phyloP scores from a whole-genome alignment of 2,888 invertebrate species.

The Melanotus villosus region DNA sequence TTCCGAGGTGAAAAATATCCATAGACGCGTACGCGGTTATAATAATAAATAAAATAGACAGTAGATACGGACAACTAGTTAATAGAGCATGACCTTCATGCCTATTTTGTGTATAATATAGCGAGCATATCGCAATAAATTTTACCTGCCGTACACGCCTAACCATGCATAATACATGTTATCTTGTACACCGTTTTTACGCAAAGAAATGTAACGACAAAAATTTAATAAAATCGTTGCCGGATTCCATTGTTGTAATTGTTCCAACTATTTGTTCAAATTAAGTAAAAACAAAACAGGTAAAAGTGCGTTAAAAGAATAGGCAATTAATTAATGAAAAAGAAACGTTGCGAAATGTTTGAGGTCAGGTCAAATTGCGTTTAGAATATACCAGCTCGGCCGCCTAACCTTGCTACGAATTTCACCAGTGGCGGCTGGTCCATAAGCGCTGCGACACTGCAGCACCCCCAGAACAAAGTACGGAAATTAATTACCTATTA shows the following conservation, averaged over 20 bases:
- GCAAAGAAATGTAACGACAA: background rate
- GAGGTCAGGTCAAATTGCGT: conserved; percentile 24
- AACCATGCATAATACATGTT: conserved; percentile 15
- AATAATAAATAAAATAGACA: conserved; percentile 26
- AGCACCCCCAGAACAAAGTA: too few relatives aligned
- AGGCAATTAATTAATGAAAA: conserved; percentile 7
- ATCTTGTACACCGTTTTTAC: background rate
- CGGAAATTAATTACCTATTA: too few relatives aligned
- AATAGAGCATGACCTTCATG: conserved; percentile 44
- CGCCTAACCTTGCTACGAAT: conserved; percentile 21
- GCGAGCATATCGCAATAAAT: conserved; percentile 24
- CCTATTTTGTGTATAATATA: conserved; percentile 34
- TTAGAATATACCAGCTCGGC: background rate
- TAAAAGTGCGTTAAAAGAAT: conserved; percentile 3
- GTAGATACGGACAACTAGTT: conserved; percentile 19
- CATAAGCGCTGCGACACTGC: too few relatives aligned
- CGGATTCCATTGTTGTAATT: background rate
- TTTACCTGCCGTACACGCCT: conserved; percentile 12
- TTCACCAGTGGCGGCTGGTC: too few relatives aligned
- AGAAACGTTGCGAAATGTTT: background rate
- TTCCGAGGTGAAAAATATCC: conserved; percentile 14
- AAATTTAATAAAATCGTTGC: background rate
- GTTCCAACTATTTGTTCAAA: background rate
- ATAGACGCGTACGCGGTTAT: conserved; percentile 1
- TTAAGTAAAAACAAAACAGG: background rate